Base-by-base conservation (phyloP, 2,113 vertebrate genomes). In the Petaurus breviceps region DNA sequence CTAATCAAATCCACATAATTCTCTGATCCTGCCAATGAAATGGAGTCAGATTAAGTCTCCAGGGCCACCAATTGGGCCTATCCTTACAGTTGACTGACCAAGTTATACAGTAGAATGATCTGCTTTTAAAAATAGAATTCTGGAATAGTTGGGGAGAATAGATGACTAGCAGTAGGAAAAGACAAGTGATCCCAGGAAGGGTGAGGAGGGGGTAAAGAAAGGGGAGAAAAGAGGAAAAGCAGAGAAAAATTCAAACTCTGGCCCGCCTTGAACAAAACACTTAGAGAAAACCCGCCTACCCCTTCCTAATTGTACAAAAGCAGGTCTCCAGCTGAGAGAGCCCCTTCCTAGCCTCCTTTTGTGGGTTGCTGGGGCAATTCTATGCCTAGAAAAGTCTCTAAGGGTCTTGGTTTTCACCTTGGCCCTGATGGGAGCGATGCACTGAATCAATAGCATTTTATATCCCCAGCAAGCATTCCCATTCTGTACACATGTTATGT, bases 391-490 rank as follows among this genome's bases (percentile, higher is more conserved):
- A 84, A 84, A 84, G 19, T 84, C n/a, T 84, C 68, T 84, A 9
- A 84, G 68, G 68, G n/a, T 84, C 68, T 84, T 90, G 46, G 26
- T 90, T 47, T 90, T 90, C 90, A 47, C 90, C 90, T 50, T 90
- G 90, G 90, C 47, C 49, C 90, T 49, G 90, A 51, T 84, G 46
- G 46, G 47, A 51, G 47, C 28, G 31, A 90, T 90, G 47, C 46
- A 50, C 49, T 49, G 90, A 51, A 26, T 90, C 90, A 90, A 47
- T 90, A 90, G 90, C 16, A 43, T 90, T 98, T 96, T 94, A 97
- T 89, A 61, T 90, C 89, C 95, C 91, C 96, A 96, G 46, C 22
- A 96, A 98, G 90, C 94, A 97, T 98, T 98, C 89, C 94, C 96
- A 91, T 93, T 94, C 68, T 96, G 46, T 96, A 95, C 96, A 94